phyloP scores from a whole-genome alignment of 2,888 invertebrate species.

The Athripsodes cinereus region DNA sequence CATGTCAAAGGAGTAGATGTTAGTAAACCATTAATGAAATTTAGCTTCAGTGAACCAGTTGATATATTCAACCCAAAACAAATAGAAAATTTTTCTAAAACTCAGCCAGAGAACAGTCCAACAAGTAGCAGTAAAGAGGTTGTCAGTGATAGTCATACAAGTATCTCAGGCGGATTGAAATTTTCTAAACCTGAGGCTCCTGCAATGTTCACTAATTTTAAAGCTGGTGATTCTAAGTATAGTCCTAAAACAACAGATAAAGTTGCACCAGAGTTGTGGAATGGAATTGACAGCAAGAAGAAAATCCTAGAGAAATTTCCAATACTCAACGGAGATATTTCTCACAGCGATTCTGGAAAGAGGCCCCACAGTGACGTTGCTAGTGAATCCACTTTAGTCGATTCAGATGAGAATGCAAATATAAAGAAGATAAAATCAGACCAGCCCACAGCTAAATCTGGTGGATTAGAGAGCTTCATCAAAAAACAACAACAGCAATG shows the following conservation, averaged over 20 bases:
- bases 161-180: constrained; percentile 30
- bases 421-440: constrained; percentile 12
- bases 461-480: constrained; percentile 26
- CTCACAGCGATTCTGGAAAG: constrained; percentile 3
- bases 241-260: constrained; percentile 6
- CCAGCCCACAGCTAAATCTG: not conserved
- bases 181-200: not conserved
- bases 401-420: constrained; percentile 5
- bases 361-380: not conserved
- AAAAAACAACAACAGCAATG: constrained; percentile 38
- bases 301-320: constrained; percentile 5
- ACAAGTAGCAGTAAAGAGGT: not conserved
- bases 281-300: constrained; percentile 11
- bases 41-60: constrained; percentile 24
- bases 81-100: not conserved
- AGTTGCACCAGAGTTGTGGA: constrained; percentile 9
- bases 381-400: not conserved
- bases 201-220: not conserved
- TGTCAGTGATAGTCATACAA: not conserved
- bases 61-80: constrained; percentile 18
- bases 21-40: constrained; percentile 12
- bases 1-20: constrained; percentile 1
- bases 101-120: not conserved
- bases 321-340: constrained; percentile 11
- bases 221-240: constrained; percentile 7